Percentiles rank a stretch among this genome's conserved stretches.
Evolutionary conservation across 2,888 invertebrate genomes (phyloP).

Genomic region (Pilophorus perplexus): DNA sequence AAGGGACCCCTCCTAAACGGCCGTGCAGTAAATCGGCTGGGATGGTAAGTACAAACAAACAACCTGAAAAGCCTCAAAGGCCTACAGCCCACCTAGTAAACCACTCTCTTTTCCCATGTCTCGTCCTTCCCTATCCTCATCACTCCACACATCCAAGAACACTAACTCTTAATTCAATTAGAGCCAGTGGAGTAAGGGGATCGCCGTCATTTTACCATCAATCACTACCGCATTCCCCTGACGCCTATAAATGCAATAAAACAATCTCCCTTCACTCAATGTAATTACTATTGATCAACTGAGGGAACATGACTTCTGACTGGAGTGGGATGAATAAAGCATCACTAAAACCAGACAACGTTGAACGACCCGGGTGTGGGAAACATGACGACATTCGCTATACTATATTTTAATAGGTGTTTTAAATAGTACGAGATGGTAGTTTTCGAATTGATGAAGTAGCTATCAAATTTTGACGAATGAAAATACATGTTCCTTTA

Average conservation of each 20-base stretch:
- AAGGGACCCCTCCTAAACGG: conserved; percentile 32
- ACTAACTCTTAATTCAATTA: conserved; percentile 46
- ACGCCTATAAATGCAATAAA: conserved; percentile 38
- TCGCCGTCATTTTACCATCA: conserved; percentile 34
- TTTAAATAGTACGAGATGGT: too few relatives aligned
- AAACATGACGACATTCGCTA: too few relatives aligned
- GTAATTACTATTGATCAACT: conserved; percentile 36
- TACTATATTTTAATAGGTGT: too few relatives aligned
- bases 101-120: conserved; percentile 12
- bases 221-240: conserved; percentile 32
- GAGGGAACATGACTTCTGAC: conserved; percentile 14
- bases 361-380: too few relatives aligned
- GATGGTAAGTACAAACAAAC: conserved; percentile 40
- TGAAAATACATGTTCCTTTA: too few relatives aligned
- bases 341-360: too few relatives aligned
- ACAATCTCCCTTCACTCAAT: conserved; percentile 39
- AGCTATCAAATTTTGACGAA: too few relatives aligned
- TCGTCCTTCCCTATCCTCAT: background rate
- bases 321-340: too few relatives aligned
- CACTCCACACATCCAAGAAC: conserved; percentile 4
- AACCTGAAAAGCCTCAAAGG: conserved; percentile 23
- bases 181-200: conserved; percentile 16
- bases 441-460: too few relatives aligned
- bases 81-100: conserved; percentile 31
- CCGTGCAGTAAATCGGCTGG: conserved; percentile 38